Conservation (phyloP, 2,888 invertebrate genomes). For the Noctua pronuba region DNA sequence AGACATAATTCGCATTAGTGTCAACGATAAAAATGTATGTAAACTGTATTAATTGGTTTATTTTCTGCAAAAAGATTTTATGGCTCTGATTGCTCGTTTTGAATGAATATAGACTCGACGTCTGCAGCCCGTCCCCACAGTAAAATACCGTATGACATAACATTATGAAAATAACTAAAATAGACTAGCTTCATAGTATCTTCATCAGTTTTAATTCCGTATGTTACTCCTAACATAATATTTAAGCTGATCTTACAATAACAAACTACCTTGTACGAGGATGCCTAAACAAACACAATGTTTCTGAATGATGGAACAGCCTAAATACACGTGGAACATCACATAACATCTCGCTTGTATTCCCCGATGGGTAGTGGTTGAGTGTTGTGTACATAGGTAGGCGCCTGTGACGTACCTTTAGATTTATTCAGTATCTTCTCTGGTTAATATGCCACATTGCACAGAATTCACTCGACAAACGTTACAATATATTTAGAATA, state of each 20-base stretch:
- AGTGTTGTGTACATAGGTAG: neutral
- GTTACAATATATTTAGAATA: neutral
- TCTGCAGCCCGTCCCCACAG: no score
- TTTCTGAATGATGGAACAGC: conserved; percentile 5
- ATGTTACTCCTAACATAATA: conserved; percentile 10
- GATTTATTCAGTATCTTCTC: neutral
- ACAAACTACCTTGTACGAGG: conserved; percentile 2
- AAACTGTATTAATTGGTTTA: neutral
- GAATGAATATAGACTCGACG: neutral
- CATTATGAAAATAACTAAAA: neutral
- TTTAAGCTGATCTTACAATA: conserved; percentile 14
- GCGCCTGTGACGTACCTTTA: neutral
- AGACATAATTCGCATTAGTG: neutral
- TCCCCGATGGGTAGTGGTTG: neutral
- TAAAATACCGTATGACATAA: no score
- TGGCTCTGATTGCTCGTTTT: neutral
- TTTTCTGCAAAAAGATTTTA: neutral
- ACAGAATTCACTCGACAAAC: neutral
- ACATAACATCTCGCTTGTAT: no score
- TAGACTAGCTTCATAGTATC: neutral
- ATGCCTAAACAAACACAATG: conserved; percentile 23
- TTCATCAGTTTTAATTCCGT: neutral
- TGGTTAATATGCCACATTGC: neutral
- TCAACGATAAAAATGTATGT: neutral
- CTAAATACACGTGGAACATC: conserved; percentile 7